Evolutionary conservation across 2,888 invertebrate genomes (phyloP), one percentile per base, ranked within the genome.

Genomic region (Resseliella maxima): DNA sequence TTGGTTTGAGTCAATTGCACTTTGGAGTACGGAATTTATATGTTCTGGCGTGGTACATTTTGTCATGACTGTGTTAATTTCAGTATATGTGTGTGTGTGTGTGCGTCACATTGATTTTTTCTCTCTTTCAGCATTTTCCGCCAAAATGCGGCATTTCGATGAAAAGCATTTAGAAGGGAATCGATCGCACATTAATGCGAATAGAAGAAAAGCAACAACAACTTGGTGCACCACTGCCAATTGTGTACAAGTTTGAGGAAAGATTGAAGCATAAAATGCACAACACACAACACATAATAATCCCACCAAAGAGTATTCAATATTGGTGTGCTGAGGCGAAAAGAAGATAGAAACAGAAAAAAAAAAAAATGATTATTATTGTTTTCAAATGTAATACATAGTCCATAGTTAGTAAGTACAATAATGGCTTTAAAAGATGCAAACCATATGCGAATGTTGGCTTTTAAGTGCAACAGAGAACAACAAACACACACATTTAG

Each of bases 1-100:
- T 86, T 86, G 36, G 54, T 86, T 86, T 86, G 86, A 50, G 54
- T 36, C 86, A 54, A 72, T 31, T 72, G 72, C 72, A 72, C 72
- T 31, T 72, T 72, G 72, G 72, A 35, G 72, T 72, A 72, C 72
- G 15, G 72, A 72, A 72, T 72, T 72, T 72, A 72, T 72, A 72
- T 72, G 72, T 72, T 72, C 72, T 72, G 72, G 72, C 72, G 35
- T 72, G 31, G 72, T 72, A 72, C 72, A 31, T 3, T 59, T 27
- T 5, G 27, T 5, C 24, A 24, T 18, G 31, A n/a, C 1, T 3
- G 31, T 31, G 27, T 72, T 12, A 12, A 18, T 2, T 10, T 72
- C 1, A 31, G 72, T 72, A 10, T 12, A 35, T 31, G 31, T 15
- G 24, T 27, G 24, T 27, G 27, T 24, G 27, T 27, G 59, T 59